phyloP scores from a whole-genome alignment of 2,888 invertebrate species.

The Copidosoma aretas region DNA sequence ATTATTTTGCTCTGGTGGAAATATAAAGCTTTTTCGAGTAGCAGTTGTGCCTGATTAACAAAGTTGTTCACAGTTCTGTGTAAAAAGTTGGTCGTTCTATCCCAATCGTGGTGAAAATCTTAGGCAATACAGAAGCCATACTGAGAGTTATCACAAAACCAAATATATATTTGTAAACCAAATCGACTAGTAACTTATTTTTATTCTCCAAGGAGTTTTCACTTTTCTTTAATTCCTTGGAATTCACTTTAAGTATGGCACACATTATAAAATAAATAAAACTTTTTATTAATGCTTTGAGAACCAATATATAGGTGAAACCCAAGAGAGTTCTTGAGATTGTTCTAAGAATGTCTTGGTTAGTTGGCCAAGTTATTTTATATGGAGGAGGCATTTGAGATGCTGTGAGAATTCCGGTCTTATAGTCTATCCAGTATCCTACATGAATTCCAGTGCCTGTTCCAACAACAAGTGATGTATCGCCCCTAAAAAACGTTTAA shows the following conservation, averaged over 20 bases:
- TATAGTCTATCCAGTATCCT: constrained; percentile 86
- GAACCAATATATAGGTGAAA: constrained; percentile 75
- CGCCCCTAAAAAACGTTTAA: constrained; percentile 72
- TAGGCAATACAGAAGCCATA: constrained; percentile 78
- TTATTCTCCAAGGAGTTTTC: constrained; percentile 72
- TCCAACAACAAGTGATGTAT: constrained; percentile 87
- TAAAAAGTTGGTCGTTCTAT: constrained; percentile 86
- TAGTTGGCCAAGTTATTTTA: constrained; percentile 79
- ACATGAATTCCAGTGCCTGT: constrained; percentile 79
- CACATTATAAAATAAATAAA: constrained; percentile 75
- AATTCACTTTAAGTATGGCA: constrained; percentile 72
- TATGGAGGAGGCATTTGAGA: constrained; percentile 75
- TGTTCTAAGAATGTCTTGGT: constrained; percentile 72
- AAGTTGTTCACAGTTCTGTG: constrained; percentile 74
- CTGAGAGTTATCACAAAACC: constrained; percentile 82
- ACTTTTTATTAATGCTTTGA: constrained; percentile 73
- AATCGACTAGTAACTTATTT: constrained; percentile 78
- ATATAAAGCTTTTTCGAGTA: too few species aligned
- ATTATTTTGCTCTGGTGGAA: too few species aligned
- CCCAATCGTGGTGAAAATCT: constrained; percentile 75
- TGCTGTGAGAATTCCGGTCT: constrained; percentile 73
- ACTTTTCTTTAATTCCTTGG: constrained; percentile 71
- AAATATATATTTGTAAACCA: constrained; percentile 83
- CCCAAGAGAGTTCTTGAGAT: constrained; percentile 78
- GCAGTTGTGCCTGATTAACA: constrained; percentile 2